A percentile compares a stretch with the other conserved stretches of the same genome.
Evolutionary conservation across 2,888 invertebrate genomes (phyloP).

Genomic region (Cotesia congregata): DNA sequence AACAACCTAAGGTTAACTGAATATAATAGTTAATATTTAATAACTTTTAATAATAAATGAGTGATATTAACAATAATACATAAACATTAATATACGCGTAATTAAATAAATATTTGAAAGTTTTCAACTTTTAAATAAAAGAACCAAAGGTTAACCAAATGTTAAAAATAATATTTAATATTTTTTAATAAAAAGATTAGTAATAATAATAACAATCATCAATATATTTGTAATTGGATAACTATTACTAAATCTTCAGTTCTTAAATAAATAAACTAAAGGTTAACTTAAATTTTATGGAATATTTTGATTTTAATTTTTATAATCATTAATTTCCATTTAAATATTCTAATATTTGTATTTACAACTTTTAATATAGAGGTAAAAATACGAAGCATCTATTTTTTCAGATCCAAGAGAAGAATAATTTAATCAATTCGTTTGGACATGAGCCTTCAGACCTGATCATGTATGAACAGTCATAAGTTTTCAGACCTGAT

Average conservation of each 20-base stretch:
- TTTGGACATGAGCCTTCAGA: no score
- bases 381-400: no score
- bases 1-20: background rate
- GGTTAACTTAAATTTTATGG: background rate
- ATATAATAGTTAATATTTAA: background rate
- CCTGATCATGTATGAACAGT: no score
- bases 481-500: no score
- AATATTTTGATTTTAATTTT: conserved; percentile 9
- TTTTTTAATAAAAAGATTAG: background rate
- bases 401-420: no score
- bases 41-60: background rate
- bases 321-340: background rate
- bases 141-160: conserved; percentile 3
- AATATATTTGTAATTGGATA: background rate
- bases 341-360: background rate
- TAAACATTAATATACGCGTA: background rate
- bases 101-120: background rate
- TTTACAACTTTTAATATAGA: no score
- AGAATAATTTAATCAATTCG: no score
- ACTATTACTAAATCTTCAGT: background rate
- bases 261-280: background rate
- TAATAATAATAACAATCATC: background rate
- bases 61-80: background rate
- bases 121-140: background rate
- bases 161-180: background rate